phyloP scores from a whole-genome alignment of 2,113 vertebrate genomes.

The Microcebus jonahi region DNA sequence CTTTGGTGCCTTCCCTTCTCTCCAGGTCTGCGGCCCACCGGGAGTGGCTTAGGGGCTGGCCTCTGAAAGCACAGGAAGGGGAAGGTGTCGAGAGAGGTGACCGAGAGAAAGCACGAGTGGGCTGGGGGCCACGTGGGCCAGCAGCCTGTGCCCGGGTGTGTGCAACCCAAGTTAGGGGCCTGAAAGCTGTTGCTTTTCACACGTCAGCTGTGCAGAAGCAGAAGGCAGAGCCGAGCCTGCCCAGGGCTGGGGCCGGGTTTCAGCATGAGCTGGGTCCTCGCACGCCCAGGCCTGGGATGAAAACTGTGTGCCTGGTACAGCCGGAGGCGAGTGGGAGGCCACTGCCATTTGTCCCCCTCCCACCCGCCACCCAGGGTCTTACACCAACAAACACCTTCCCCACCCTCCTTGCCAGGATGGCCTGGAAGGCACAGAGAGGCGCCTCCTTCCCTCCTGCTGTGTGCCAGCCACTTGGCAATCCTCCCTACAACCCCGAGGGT shows the following conservation, averaged over 20 bases:
- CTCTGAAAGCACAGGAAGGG: background rate
- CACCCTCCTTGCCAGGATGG: fast-evolving
- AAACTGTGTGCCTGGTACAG: fast-evolving
- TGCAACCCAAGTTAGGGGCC: conserved; percentile 37
- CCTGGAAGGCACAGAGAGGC: background rate
- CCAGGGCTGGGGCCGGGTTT: background rate
- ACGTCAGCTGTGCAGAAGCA: conserved; percentile 69
- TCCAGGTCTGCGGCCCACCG: background rate
- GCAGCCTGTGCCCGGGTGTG: conserved; percentile 61
- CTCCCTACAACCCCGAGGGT: background rate
- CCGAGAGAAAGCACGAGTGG: background rate
- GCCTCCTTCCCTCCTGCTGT: background rate
- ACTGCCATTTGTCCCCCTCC: background rate
- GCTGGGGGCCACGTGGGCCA: background rate
- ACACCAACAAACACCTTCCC: background rate
- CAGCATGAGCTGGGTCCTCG: background rate
- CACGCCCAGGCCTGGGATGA: background rate
- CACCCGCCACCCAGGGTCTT: background rate
- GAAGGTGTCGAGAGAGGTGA: background rate
- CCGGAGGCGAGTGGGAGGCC: background rate
- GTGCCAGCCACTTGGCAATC: background rate
- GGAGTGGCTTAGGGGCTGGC: background rate
- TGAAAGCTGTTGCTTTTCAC: conserved; percentile 72
- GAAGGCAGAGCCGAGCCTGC: conserved; percentile 61
- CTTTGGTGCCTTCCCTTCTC: background rate